phyloP scores from a whole-genome alignment of 2,113 vertebrate genomes.

The Nasalis larvatus region DNA sequence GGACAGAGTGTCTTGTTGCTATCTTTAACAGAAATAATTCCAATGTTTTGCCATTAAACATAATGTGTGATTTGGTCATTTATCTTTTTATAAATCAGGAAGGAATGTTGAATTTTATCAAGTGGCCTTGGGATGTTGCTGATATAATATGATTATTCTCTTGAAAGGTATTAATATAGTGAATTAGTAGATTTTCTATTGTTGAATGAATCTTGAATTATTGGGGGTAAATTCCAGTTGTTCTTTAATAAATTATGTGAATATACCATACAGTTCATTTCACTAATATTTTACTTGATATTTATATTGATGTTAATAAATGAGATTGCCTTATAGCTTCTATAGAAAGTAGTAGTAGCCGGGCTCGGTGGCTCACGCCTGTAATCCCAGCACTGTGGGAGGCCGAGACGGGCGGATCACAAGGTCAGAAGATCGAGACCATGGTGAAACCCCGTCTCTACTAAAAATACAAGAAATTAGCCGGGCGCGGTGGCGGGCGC shows the following conservation, averaged over 20 bases:
- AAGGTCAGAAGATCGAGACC: no score
- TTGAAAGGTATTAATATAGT: background rate
- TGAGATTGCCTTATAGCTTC: background rate
- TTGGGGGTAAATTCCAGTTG: background rate
- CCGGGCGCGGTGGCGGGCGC: no score
- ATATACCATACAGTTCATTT: background rate
- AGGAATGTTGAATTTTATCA: background rate
- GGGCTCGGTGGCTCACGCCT: no score
- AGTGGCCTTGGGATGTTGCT: background rate
- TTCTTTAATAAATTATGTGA: background rate
- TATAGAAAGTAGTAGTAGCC: background rate
- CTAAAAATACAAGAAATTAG: no score
- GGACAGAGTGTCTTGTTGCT: background rate
- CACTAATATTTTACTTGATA: background rate
- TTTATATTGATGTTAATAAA: background rate
- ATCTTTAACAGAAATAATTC: background rate
- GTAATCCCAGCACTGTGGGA: no score
- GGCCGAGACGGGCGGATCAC: no score
- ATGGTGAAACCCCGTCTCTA: no score
- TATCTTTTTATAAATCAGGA: background rate
- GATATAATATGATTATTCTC: background rate
- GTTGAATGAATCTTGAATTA: background rate
- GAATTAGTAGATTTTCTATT: background rate
- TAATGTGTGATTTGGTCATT: background rate
- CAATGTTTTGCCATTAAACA: background rate